A percentile compares a stretch with the other conserved stretches of the same genome.
These are phyloP conservation scores for Apamea monoglypha DNA, from an alignment of 2,888 invertebrate species.

Conservation along the genomic window DNA sequence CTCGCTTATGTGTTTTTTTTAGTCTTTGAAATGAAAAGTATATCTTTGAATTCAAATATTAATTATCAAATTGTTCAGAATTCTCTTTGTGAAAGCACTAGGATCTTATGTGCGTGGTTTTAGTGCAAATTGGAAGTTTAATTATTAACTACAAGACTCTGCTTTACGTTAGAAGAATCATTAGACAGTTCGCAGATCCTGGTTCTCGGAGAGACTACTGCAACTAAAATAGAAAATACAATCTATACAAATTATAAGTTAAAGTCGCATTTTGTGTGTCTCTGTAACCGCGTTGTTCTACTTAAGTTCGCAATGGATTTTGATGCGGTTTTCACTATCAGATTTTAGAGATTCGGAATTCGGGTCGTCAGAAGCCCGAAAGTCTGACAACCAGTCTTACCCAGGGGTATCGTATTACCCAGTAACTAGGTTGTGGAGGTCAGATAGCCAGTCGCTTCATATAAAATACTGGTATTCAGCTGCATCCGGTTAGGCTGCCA, in stretches of 20 bases:
- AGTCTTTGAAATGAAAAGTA: neutral
- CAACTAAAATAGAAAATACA: neutral
- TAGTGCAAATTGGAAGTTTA: neutral
- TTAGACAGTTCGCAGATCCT: neutral
- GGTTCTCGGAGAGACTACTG: neutral
- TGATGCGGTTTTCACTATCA: neutral
- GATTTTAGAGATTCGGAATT: no score
- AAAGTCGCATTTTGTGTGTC: no score
- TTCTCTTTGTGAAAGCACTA: slow-evolving; percentile 17
- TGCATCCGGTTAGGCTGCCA: no score
- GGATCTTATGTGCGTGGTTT: neutral
- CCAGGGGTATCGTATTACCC: no score
- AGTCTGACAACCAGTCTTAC: no score
- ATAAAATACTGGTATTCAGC: no score
- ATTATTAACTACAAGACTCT: neutral
- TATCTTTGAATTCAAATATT: neutral
- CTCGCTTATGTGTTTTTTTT: neutral
- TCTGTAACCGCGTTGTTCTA: no score
- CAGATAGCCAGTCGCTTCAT: no score
- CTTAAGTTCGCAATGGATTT: no score
- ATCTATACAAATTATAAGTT: no score
- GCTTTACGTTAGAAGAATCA: neutral
- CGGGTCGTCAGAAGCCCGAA: no score
- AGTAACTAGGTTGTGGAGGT: no score
- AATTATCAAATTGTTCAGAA: neutral